Evolutionary conservation across 2,888 invertebrate species (phyloP).

Genomic region (Caenorhabditis sp.): DNA sequence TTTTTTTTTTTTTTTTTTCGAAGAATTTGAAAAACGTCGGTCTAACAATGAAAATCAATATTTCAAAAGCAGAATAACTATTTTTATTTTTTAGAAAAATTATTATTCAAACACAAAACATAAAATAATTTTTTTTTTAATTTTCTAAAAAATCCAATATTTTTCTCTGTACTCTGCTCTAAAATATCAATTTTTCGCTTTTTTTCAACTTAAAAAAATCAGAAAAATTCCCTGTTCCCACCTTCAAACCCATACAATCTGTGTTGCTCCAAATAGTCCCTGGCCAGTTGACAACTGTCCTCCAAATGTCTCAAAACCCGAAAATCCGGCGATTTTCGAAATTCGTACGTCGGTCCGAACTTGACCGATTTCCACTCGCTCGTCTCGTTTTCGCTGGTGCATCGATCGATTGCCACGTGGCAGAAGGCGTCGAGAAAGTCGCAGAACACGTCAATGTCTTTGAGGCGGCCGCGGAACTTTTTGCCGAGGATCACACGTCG

Average conservation of each 20-base stretch:
- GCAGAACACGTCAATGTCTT: slow-evolving; percentile 27
- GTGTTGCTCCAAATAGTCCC: slow-evolving; percentile 19
- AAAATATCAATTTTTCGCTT: no score
- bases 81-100: no score
- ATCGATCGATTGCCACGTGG: slow-evolving; percentile 44
- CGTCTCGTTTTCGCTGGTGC: slow-evolving; percentile 21
- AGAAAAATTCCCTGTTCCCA: neutral
- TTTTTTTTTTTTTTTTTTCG: no score
- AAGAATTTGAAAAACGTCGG: no score
- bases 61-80: no score
- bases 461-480: slow-evolving; percentile 20
- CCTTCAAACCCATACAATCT: slow-evolving; percentile 43
- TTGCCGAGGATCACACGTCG: slow-evolving; percentile 47
- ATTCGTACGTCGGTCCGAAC: slow-evolving; percentile 35
- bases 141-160: no score
- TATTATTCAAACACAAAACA: no score
- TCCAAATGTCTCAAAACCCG: slow-evolving; percentile 26
- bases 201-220: slow-evolving; percentile 1
- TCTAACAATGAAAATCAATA: no score
- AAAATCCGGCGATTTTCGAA: slow-evolving; percentile 18
- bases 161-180: no score
- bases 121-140: no score
- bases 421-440: slow-evolving; percentile 52
- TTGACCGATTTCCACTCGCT: slow-evolving; percentile 19
- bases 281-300: slow-evolving; percentile 34